These are phyloP conservation scores for Notoglanidium macrostoma DNA, from an alignment of 2,797 vertebrate genomes.

Conservation along the genomic window DNA sequence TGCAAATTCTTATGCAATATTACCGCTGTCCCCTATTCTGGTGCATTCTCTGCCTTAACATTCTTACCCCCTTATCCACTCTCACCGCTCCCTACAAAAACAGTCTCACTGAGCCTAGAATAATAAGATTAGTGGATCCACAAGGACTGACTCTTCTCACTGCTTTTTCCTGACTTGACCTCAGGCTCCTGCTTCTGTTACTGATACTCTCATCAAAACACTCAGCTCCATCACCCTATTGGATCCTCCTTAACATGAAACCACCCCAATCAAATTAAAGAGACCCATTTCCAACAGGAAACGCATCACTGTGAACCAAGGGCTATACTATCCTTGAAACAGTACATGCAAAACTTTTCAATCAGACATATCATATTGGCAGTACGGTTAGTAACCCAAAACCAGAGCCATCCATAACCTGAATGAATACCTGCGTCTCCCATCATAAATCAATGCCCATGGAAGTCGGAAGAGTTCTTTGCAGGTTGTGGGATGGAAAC, in stretches of 20 bases:
- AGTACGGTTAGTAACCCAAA: not conserved
- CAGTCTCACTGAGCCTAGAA: conserved; percentile 23
- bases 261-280: conserved; percentile 5
- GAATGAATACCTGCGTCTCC: not conserved
- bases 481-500: not conserved
- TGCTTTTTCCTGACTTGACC: conserved; percentile 30
- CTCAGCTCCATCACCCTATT: not conserved
- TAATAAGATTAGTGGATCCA: conserved; percentile 46
- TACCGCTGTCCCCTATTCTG: not conserved
- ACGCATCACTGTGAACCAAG: not conserved
- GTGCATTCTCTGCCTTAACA: not conserved
- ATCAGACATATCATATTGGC: not conserved
- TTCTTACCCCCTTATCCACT: not conserved
- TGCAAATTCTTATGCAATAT: too few relatives aligned
- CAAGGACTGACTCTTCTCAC: not conserved
- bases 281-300: conserved; percentile 9
- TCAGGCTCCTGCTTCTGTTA: conserved; percentile 22
- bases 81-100: conserved; percentile 25
- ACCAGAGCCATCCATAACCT: not conserved
- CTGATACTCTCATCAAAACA: conserved; percentile 17
- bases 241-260: conserved; percentile 7
- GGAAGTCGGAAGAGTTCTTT: not conserved
- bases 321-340: conserved; percentile 2
- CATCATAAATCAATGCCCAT: not conserved
- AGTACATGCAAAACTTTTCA: not conserved